Evolutionary conservation across 2,888 invertebrate genomes (phyloP).

Genomic region (Microchrysa polita): DNA sequence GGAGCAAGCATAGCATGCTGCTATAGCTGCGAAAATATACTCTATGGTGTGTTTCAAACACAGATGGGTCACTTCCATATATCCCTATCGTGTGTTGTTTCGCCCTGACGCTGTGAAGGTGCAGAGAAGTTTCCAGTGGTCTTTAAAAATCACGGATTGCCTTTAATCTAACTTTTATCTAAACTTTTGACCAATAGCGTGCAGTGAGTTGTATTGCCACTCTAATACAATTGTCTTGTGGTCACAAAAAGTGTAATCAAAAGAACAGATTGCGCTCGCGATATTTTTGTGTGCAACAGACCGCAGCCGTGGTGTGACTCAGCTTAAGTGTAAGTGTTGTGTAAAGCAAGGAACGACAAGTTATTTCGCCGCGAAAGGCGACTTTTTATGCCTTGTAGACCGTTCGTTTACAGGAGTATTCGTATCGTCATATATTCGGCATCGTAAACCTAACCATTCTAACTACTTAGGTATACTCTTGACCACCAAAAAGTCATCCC

Average conservation of each 20-base stretch:
- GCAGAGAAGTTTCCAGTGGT: too few species aligned
- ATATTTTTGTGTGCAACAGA: neutral
- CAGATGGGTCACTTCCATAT: too few species aligned
- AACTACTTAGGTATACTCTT: neutral
- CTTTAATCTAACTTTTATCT: too few species aligned
- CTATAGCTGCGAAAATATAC: too few species aligned
- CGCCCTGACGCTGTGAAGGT: too few species aligned
- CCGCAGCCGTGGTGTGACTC: neutral
- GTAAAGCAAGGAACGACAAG: neutral
- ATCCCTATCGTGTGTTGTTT: too few species aligned
- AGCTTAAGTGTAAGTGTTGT: slow-evolving; percentile 2
- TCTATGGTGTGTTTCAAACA: neutral
- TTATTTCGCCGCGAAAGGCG: slow-evolving; percentile 17
- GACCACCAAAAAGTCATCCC: neutral
- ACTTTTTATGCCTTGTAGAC: slow-evolving; percentile 5
- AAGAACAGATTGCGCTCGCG: slow-evolving; percentile 22
- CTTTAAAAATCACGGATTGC: too few species aligned
- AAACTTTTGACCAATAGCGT: too few species aligned
- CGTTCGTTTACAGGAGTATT: neutral
- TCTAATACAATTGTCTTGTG: too few species aligned
- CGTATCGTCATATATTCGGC: slow-evolving; percentile 3
- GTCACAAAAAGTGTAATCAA: neutral
- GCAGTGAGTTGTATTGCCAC: too few species aligned
- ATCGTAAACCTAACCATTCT: too few species aligned
- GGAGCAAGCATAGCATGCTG: slow-evolving; percentile 15